Evolutionary conservation across 2,797 vertebrate species (phyloP).

Genomic region (Borostomias antarcticus): DNA sequence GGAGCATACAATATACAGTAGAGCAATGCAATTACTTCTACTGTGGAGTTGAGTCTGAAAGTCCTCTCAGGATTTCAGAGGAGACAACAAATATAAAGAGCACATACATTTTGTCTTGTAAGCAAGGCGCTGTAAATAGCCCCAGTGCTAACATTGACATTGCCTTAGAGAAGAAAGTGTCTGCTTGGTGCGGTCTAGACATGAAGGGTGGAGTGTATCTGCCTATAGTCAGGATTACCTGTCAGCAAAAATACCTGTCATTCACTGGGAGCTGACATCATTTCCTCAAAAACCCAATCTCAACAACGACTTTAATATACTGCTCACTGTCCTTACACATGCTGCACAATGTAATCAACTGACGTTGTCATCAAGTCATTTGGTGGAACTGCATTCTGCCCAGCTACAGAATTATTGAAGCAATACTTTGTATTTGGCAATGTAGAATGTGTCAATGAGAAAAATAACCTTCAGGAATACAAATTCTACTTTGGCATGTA

Average conservation of each 20-base stretch:
- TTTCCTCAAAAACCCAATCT: background rate
- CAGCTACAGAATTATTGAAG: background rate
- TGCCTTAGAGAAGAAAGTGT: slow-evolving; percentile 32
- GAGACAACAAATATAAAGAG: slow-evolving; percentile 7
- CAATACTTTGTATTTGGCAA: background rate
- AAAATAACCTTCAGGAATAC: background rate
- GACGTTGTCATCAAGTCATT: background rate
- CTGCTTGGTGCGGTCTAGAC: slow-evolving; percentile 53
- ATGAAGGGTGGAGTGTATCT: slow-evolving; percentile 48
- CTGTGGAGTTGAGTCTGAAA: background rate
- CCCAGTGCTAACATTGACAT: slow-evolving; percentile 36
- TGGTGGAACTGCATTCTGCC: background rate
- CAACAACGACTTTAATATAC: background rate
- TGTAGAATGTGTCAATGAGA: background rate
- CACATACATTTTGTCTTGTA: slow-evolving; percentile 28
- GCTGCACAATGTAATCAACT: background rate
- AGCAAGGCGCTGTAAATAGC: slow-evolving; percentile 36
- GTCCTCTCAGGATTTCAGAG: background rate
- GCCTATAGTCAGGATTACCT: slow-evolving; percentile 53
- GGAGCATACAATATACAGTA: slow-evolving; percentile 24
- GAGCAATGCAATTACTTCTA: background rate
- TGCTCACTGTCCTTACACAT: background rate
- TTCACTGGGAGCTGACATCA: slow-evolving; percentile 37
- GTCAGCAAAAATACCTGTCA: slow-evolving; percentile 59
- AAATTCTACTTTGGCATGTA: background rate